A percentile compares a stretch with the other conserved stretches of the same genome.
These are phyloP conservation scores for Chelonia mydas DNA, from an alignment of 2,797 vertebrate genomes.

Conservation along the genomic window DNA sequence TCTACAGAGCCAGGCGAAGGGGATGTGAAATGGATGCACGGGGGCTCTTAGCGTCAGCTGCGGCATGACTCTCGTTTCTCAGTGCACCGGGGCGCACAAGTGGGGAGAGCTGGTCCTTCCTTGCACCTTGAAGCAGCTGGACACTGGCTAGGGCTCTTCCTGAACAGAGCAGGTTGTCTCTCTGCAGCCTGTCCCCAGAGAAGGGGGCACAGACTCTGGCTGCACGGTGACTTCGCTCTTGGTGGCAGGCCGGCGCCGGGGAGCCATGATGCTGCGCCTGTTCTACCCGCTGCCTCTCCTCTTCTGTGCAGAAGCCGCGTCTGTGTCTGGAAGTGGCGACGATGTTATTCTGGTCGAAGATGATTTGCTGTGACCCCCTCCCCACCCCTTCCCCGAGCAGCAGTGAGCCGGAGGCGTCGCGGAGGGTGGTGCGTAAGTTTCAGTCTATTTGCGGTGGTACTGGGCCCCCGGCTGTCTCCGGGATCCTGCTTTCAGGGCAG, in stretches of 20 bases:
- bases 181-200: not conserved
- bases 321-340: constrained; percentile 51
- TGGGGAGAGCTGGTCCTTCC: not conserved
- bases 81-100: not conserved
- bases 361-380: constrained; percentile 29
- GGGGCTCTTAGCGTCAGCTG: not conserved
- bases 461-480: not conserved
- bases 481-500: not conserved
- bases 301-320: constrained; percentile 48
- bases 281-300: not conserved
- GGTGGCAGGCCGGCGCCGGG: not conserved
- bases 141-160: not conserved
- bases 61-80: not conserved
- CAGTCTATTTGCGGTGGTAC: fast-evolving
- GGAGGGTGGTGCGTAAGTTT: not conserved
- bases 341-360: constrained; percentile 55
- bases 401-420: fast-evolving
- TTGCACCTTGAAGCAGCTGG: not conserved
- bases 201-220: not conserved
- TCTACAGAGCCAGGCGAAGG: not conserved
- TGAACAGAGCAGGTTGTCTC: not conserved
- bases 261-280: not conserved
- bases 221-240: not conserved
- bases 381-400: not conserved
- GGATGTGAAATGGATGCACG: not conserved